phyloP scores from a whole-genome alignment of 2,888 invertebrate species.

The Dioctria rufipes region DNA sequence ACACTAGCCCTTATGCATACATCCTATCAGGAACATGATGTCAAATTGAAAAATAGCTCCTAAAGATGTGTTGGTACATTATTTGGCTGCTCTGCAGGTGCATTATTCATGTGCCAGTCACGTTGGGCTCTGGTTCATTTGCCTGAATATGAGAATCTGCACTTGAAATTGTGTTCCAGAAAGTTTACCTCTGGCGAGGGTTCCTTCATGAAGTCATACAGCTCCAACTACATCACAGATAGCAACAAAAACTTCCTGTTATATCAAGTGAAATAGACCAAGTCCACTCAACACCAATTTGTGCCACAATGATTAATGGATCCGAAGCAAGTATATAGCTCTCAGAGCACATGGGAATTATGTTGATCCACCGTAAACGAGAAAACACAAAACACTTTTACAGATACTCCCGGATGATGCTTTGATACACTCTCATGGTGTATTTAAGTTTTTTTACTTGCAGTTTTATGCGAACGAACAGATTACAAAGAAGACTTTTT shows the following conservation, averaged over 20 bases:
- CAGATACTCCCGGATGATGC: conserved; percentile 8
- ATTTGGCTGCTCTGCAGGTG: conserved; percentile 33
- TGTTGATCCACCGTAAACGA: conserved; percentile 32
- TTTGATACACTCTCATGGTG: conserved; percentile 26
- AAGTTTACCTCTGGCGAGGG: conserved; percentile 20
- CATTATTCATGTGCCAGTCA: conserved; percentile 49
- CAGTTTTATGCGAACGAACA: too few species aligned
- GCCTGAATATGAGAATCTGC: conserved; percentile 43
- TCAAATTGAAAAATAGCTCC: conserved; percentile 46
- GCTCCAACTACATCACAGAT: conserved; percentile 9
- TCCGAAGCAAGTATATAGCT: conserved; percentile 20
- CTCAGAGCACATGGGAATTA: conserved; percentile 28
- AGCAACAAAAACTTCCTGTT: conserved; percentile 37
- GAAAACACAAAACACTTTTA: conserved; percentile 23
- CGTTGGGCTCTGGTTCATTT: conserved; percentile 43
- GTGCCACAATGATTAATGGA: conserved; percentile 47
- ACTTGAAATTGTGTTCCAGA: conserved; percentile 32
- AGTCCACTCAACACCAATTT: conserved; percentile 53
- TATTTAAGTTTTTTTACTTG: conserved; percentile 27
- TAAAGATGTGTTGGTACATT: conserved; percentile 24
- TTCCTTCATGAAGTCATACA: conserved; percentile 21
- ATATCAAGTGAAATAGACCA: conserved; percentile 44
- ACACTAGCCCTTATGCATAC: neutral
- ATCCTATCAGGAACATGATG: neutral
- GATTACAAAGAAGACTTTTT: too few species aligned